Percentiles rank a stretch among this genome's conserved stretches.
Evolutionary conservation across 2,888 invertebrate genomes (phyloP).

Genomic region (Eretmocerus hayati): DNA sequence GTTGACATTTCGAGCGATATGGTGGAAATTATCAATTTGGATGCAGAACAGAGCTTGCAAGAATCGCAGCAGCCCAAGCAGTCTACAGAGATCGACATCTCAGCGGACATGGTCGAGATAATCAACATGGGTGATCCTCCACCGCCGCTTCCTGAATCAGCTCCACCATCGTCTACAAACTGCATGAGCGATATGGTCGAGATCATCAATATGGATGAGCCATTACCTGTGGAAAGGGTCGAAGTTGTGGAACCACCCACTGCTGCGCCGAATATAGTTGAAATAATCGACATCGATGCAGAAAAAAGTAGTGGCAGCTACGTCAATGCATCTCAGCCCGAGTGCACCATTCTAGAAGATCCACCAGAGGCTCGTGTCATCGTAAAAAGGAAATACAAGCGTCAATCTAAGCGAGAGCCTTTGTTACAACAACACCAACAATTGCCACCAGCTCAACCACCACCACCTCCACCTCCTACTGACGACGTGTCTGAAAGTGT

Average conservation of each 20-base stretch:
- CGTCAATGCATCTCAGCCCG: conserved; percentile 18
- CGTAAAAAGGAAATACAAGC: conserved; percentile 27
- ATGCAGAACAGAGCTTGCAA: too few relatives aligned
- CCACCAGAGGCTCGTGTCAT: neutral
- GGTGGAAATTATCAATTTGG: neutral
- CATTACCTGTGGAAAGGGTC: too few relatives aligned
- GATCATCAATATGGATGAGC: neutral
- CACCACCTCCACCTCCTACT: neutral
- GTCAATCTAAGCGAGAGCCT: conserved; percentile 20
- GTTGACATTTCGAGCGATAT: too few relatives aligned
- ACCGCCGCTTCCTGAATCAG: neutral
- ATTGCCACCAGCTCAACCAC: neutral
- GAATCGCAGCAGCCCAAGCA: too few relatives aligned
- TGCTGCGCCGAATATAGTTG: conserved; percentile 26
- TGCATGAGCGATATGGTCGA: neutral
- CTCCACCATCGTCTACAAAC: neutral
- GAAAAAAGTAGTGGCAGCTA: conserved; percentile 15
- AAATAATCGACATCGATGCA: conserved; percentile 38
- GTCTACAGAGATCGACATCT: neutral
- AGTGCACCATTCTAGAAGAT: conserved; percentile 30
- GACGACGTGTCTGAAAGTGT: neutral
- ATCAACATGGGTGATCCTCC: neutral
- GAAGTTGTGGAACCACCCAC: conserved; percentile 1
- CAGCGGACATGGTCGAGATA: too few relatives aligned
- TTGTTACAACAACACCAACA: conserved; percentile 6